A percentile compares a stretch with the other conserved stretches of the same genome.
These are phyloP conservation scores for Dasysyrphus tricinctus DNA, from an alignment of 2,888 invertebrate genomes.

Conservation along the genomic window DNA sequence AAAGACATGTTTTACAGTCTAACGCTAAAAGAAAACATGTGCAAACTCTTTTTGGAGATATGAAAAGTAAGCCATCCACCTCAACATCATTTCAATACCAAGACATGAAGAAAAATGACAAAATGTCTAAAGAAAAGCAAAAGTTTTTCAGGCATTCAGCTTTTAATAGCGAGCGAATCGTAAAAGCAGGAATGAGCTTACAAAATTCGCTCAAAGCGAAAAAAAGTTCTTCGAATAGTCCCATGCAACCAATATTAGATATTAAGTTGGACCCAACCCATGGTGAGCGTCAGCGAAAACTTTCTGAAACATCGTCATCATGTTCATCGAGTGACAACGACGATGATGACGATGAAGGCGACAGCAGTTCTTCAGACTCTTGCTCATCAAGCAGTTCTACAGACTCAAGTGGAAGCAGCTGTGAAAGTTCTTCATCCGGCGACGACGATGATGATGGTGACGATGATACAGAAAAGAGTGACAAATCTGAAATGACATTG, in stretches of 20 bases:
- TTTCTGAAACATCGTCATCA: conserved; percentile 82
- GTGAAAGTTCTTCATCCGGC: conserved; percentile 81
- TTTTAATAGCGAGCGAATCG: conserved; percentile 86
- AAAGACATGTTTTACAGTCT: conserved; percentile 48
- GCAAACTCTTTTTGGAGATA: conserved; percentile 40
- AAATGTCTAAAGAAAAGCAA: conserved; percentile 93
- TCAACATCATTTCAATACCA: conserved; percentile 76
- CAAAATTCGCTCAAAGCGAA: conserved; percentile 38
- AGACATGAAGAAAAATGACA: conserved; percentile 86
- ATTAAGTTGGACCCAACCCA: conserved; percentile 47
- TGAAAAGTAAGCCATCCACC: conserved; percentile 60
- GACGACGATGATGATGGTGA: conserved; percentile 80
- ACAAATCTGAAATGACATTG: conserved; percentile 79
- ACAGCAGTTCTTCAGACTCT: conserved; percentile 81
- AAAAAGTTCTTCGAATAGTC: conserved; percentile 36
- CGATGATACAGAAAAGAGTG: conserved; percentile 80
- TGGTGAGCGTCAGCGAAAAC: conserved; percentile 76
- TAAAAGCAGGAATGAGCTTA: conserved; percentile 69
- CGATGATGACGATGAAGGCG: conserved; percentile 80
- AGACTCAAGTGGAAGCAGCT: conserved; percentile 82
- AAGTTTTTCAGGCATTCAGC: conserved; percentile 93
- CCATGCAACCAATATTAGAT: conserved; percentile 30
- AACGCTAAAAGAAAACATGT: conserved; percentile 38
- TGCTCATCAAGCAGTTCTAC: conserved; percentile 82
- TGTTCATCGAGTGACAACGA: conserved; percentile 82